A percentile compares a stretch with the other conserved stretches of the same genome.
phyloP scores from a whole-genome alignment of 2,113 vertebrate species.

The Myotis lucifugus region DNA sequence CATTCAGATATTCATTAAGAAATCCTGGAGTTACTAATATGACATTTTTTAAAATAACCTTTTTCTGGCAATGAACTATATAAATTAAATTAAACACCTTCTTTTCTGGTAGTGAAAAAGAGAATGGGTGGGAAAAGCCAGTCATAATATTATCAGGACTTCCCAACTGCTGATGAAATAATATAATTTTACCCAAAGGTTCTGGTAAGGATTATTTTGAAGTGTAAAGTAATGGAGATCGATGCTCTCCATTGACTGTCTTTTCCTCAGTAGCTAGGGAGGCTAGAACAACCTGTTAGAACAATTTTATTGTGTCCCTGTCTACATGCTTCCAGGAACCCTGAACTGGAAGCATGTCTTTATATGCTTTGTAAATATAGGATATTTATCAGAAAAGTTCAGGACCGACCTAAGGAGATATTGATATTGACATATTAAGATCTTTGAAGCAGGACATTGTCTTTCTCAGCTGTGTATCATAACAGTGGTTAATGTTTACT shows the following conservation, averaged over 20 bases:
- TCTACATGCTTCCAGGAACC: neutral
- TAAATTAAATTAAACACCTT: neutral
- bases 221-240: neutral
- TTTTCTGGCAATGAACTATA: neutral
- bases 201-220: neutral
- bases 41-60: neutral
- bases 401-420: neutral
- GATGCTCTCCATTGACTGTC: neutral
- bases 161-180: neutral
- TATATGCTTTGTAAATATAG: neutral
- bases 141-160: neutral
- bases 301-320: neutral
- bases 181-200: neutral
- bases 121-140: neutral
- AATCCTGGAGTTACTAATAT: neutral
- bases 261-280: neutral
- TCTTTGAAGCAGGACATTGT: neutral
- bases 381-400: neutral
- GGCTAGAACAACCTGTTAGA: neutral
- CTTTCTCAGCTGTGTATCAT: neutral
- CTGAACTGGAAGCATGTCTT: neutral
- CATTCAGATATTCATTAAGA: fast-evolving
- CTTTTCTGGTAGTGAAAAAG: neutral
- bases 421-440: neutral
- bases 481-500: neutral